Conservation (phyloP, 1,140 invertebrate genomes). For the Orussus abietinus region DNA sequence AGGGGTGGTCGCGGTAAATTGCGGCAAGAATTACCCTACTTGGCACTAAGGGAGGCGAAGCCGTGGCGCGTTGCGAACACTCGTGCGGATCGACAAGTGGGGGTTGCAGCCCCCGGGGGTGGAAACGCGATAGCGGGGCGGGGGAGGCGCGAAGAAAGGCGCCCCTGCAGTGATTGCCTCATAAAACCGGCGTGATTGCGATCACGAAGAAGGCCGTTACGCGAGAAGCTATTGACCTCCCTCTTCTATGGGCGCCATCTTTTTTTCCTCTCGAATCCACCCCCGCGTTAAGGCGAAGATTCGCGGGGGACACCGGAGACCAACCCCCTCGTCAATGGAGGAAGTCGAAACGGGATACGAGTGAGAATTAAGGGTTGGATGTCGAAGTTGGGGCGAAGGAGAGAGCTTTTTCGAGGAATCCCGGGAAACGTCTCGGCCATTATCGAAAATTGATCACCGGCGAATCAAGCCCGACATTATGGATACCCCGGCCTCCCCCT, state of each 20-base stretch:
- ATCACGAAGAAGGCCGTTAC: conserved; percentile 18
- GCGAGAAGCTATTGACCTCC: too few relatives aligned
- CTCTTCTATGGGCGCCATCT: neutral
- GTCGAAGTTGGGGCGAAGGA: too few relatives aligned
- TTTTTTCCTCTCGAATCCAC: conserved; percentile 1
- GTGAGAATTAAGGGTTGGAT: too few relatives aligned
- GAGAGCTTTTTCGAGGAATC: too few relatives aligned
- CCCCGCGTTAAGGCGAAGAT: too few relatives aligned
- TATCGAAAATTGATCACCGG: too few relatives aligned
- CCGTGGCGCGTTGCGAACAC: conserved; percentile 14
- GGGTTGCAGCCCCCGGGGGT: conserved; percentile 2
- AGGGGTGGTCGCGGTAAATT: conserved; percentile 8
- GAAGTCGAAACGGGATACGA: too few relatives aligned
- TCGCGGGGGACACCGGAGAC: too few relatives aligned
- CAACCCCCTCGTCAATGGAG: too few relatives aligned
- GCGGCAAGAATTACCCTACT: conserved; percentile 24
- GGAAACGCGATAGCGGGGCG: conserved; percentile 1
- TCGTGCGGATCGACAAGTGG: conserved; percentile 4
- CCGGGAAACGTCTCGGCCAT: too few relatives aligned
- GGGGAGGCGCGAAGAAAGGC: conserved; percentile 18
- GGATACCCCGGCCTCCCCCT: too few relatives aligned
- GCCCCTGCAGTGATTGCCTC: conserved; percentile 26
- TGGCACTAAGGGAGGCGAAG: conserved; percentile 18
- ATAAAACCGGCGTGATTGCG: conserved; percentile 30
- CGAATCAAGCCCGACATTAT: too few relatives aligned